phyloP scores from a whole-genome alignment of 2,113 vertebrate species.

The Saccopteryx leptura region DNA sequence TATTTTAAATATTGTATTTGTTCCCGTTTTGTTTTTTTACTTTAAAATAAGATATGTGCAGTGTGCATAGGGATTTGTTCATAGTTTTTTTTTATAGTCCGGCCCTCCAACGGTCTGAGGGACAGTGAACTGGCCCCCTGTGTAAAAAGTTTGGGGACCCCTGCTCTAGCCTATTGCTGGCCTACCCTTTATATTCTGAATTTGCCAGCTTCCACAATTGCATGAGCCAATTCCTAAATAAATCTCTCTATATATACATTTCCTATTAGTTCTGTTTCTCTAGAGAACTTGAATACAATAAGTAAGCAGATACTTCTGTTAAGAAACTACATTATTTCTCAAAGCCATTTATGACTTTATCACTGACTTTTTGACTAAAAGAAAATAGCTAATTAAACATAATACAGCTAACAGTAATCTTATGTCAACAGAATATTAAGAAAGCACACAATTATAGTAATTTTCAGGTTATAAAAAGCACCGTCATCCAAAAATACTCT shows the following conservation, averaged over 20 bases:
- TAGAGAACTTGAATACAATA: constrained; percentile 6
- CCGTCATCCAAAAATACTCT: constrained; percentile 18
- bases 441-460: not conserved
- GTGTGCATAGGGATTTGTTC: too few species aligned
- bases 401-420: not conserved
- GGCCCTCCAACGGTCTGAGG: too few species aligned
- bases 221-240: not conserved
- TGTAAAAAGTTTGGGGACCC: too few species aligned
- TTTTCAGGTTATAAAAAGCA: constrained; percentile 54
- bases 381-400: not conserved
- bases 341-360: constrained; percentile 39
- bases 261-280: not conserved
- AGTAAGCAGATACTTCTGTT: constrained; percentile 9
- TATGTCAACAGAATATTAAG: constrained; percentile 52
- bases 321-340: constrained; percentile 22
- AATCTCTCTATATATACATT: not conserved
- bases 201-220: not conserved
- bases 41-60: too few species aligned
- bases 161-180: not conserved
- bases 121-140: too few species aligned
- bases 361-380: constrained; percentile 14
- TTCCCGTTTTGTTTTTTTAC: too few species aligned
- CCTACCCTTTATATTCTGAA: not conserved
- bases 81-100: too few species aligned
- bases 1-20: too few species aligned